Evolutionary conservation across 2,797 vertebrate species (phyloP).

Genomic region (Peromyscus nudipes): DNA sequence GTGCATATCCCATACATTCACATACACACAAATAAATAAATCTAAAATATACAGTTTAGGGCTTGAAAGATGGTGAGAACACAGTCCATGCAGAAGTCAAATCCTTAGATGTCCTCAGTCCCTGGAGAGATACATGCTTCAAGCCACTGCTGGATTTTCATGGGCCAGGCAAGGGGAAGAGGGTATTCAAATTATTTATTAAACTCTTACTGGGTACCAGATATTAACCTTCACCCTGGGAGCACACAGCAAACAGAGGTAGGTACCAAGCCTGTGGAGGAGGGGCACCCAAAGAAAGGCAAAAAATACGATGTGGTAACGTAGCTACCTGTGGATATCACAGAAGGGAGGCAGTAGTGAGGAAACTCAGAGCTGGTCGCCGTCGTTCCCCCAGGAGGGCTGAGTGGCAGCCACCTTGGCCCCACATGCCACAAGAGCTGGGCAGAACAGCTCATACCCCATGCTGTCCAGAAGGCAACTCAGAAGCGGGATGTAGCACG

Average conservation of each 20-base stretch:
- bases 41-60: background rate
- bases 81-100: background rate
- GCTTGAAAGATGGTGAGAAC: background rate
- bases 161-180: rapidly evolving
- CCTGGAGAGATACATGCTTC: background rate
- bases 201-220: background rate
- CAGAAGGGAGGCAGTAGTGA: background rate
- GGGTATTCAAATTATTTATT: background rate
- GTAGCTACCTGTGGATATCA: rapidly evolving
- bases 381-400: background rate
- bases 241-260: background rate
- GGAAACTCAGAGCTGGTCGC: too few species aligned
- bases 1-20: too few species aligned
- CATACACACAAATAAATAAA: background rate
- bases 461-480: background rate
- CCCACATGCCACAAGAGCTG: background rate
- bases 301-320: background rate
- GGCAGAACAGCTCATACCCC: rapidly evolving
- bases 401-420: background rate
- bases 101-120: background rate
- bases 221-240: background rate
- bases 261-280: background rate
- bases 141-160: background rate
- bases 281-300: background rate
- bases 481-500: rapidly evolving